Percentiles rank a stretch among this genome's conserved stretches.
Evolutionary conservation across 2,113 vertebrate genomes (phyloP).

Genomic region (Diphyllodes magnificus): DNA sequence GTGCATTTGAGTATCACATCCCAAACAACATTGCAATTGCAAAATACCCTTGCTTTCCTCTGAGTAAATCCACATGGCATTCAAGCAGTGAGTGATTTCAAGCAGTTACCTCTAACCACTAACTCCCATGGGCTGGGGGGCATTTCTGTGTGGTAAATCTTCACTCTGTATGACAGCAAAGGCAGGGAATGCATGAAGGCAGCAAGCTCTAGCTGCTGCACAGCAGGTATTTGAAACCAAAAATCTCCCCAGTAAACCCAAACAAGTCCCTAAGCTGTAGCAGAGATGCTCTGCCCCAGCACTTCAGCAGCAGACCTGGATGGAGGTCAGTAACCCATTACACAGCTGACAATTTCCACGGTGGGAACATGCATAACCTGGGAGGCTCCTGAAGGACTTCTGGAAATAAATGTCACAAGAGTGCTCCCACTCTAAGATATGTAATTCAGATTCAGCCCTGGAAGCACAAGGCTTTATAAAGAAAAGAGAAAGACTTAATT

Average conservation of each 20-base stretch:
- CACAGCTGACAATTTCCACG: not conserved
- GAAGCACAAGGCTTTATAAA: not conserved
- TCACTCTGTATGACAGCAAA: not conserved
- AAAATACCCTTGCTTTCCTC: not conserved
- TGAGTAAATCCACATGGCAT: not conserved
- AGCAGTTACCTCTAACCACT: not conserved
- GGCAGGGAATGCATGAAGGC: not conserved
- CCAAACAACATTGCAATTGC: not conserved
- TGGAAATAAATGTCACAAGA: not conserved
- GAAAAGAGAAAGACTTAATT: not conserved
- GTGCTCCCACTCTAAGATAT: not conserved
- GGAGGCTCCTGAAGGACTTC: not conserved
- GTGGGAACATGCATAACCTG: not conserved
- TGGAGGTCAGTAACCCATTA: not conserved
- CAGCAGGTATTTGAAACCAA: not conserved
- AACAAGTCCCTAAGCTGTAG: not conserved
- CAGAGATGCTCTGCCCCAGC: not conserved
- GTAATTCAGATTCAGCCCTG: not conserved
- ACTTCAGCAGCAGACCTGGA: not conserved
- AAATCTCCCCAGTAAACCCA: not conserved
- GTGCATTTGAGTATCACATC: not conserved
- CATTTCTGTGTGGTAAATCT: not conserved
- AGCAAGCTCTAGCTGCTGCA: not conserved
- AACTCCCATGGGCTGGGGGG: not conserved
- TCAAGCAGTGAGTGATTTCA: not conserved